Conservation (phyloP, 2,113 vertebrate genomes). For the Sminthopsis crassicaudata region DNA sequence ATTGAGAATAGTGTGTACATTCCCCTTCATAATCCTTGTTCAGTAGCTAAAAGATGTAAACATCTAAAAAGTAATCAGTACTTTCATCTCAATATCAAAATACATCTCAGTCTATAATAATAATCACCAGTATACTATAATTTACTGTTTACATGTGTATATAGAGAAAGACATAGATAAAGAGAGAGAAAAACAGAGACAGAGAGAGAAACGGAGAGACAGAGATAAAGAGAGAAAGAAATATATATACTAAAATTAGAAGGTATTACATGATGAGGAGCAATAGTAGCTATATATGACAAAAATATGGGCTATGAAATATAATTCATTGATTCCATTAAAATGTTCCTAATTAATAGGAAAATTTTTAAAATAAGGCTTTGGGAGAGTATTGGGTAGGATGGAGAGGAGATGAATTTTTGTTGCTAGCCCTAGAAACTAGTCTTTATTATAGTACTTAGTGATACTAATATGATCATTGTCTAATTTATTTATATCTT, state of each 20-base stretch:
- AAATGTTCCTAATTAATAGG: not conserved
- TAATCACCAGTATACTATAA: not conserved
- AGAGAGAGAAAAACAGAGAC: no score
- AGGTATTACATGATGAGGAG: constrained; percentile 56
- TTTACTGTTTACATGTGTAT: no score
- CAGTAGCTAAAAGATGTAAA: constrained; percentile 58
- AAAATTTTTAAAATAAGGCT: not conserved
- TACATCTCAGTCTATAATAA: constrained; percentile 30
- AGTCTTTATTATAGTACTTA: not conserved
- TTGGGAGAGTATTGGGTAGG: no score
- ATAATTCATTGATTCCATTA: constrained; percentile 66
- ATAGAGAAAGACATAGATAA: no score
- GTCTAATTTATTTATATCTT: not conserved
- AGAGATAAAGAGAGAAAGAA: not conserved
- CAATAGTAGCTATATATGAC: constrained; percentile 30
- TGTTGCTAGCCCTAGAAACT: not conserved
- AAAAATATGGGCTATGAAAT: constrained; percentile 63
- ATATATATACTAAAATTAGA: constrained; percentile 68
- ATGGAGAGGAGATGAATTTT: not conserved
- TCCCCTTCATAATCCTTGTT: constrained; percentile 51
- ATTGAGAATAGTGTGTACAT: constrained; percentile 55
- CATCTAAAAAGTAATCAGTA: constrained; percentile 25
- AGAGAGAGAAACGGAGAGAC: no score
- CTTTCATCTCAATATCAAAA: constrained; percentile 48
- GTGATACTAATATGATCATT: not conserved